Percentiles rank a stretch among this genome's conserved stretches.
Evolutionary conservation across 2,113 vertebrate species (phyloP).

Genomic region (Micronycteris hirsuta): DNA sequence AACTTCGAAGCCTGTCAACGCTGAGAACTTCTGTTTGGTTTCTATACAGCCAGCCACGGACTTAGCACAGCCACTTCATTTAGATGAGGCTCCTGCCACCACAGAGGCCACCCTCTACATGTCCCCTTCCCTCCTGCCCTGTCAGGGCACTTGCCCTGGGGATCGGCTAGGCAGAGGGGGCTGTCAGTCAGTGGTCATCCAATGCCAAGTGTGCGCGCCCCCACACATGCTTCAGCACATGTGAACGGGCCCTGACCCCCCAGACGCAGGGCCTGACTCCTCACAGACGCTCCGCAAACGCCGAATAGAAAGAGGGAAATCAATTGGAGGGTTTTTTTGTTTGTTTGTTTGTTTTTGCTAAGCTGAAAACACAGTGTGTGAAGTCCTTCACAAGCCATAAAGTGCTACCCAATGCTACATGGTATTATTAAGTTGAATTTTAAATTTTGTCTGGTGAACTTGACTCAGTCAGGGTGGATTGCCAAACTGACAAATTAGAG

Average conservation of each 20-base stretch:
- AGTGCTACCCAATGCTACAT: neutral
- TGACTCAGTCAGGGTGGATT: neutral
- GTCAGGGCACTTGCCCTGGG: neutral
- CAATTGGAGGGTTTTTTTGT: neutral
- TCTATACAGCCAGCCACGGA: neutral
- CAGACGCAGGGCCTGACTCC: neutral
- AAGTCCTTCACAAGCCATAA: neutral
- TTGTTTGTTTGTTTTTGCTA: neutral
- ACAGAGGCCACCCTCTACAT: neutral
- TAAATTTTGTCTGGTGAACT: neutral
- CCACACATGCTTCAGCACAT: neutral
- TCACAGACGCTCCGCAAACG: neutral
- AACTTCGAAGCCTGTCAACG: neutral
- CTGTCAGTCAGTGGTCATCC: neutral
- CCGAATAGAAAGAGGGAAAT: neutral
- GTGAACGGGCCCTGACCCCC: neutral
- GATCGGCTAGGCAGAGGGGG: neutral
- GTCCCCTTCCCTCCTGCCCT: neutral
- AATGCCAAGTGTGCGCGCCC: neutral
- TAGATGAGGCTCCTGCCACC: neutral
- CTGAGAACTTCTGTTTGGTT: neutral
- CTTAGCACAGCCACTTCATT: neutral
- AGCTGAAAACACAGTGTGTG: neutral
- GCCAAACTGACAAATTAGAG: neutral
- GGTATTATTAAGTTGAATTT: neutral